These are phyloP conservation scores for Agriopis aurantiaria DNA, from an alignment of 2,888 invertebrate genomes.

Conservation along the genomic window DNA sequence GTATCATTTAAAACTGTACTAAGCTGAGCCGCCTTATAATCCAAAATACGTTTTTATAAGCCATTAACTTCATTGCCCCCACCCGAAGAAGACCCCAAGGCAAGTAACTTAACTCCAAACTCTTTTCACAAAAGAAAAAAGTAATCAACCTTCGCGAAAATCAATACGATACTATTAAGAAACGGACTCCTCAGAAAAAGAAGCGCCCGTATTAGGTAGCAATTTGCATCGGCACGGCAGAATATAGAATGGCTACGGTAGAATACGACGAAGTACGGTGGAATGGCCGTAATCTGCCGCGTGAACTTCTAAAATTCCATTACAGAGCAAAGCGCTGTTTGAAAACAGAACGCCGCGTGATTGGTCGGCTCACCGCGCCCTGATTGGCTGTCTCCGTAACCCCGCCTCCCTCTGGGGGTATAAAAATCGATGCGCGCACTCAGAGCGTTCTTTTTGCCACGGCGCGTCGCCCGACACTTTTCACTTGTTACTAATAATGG, in stretches of 20 bases:
- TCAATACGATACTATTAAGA: constrained; percentile 33
- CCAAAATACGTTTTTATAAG: constrained; percentile 35
- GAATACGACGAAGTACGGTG: constrained; percentile 12
- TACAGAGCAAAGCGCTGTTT: constrained; percentile 67
- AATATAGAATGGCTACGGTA: constrained; percentile 2
- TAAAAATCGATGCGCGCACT: constrained; percentile 82
- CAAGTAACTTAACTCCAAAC: constrained; percentile 42
- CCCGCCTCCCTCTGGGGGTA: constrained; percentile 80
- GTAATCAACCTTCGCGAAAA: constrained; percentile 36
- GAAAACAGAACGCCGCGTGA: constrained; percentile 76
- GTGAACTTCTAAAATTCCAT: constrained; percentile 82
- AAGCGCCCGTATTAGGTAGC: constrained; percentile 61
- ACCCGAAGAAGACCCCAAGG: constrained; percentile 15
- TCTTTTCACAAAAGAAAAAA: constrained; percentile 40
- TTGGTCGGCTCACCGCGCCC: constrained; percentile 80
- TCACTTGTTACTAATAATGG: constrained; percentile 81
- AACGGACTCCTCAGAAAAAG: constrained; percentile 34
- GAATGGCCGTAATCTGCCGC: constrained; percentile 68
- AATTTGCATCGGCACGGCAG: constrained; percentile 64
- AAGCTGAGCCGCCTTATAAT: constrained; percentile 8
- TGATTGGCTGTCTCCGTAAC: constrained; percentile 79
- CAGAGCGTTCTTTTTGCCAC: constrained; percentile 74
- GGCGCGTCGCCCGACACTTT: constrained; percentile 77
- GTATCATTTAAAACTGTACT: constrained; percentile 14
- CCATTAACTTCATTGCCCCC: constrained; percentile 40